Conservation (phyloP, 2,888 invertebrate genomes). For the Caenorhabditis sp. region DNA sequence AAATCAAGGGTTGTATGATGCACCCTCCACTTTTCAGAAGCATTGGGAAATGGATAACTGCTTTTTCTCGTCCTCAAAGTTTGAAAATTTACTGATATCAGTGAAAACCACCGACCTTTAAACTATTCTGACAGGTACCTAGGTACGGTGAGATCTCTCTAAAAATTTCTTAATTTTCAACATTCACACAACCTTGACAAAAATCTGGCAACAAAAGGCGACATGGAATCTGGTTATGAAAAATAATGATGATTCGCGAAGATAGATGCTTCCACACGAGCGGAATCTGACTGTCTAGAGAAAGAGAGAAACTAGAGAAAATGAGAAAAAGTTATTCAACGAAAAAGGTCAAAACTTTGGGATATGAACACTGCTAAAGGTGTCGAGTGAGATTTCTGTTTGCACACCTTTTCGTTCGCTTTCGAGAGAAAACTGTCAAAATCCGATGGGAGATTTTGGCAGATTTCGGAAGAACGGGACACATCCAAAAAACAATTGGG, state of each 20-base stretch:
- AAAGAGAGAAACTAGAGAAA: background rate
- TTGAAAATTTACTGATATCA: too few relatives aligned
- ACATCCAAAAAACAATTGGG: constrained; percentile 11
- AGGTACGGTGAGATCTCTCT: too few relatives aligned
- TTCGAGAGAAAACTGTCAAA: constrained; percentile 38
- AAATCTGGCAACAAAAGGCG: constrained; percentile 18
- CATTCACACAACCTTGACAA: background rate
- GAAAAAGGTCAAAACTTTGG: constrained; percentile 40
- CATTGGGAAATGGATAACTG: too few relatives aligned
- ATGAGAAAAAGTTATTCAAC: constrained; percentile 7
- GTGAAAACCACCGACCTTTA: too few relatives aligned
- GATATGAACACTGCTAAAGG: background rate
- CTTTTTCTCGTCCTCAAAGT: too few relatives aligned
- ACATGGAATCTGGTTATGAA: constrained; percentile 3
- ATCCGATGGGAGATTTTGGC: constrained; percentile 5
- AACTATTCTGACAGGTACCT: too few relatives aligned
- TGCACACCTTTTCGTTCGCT: constrained; percentile 24
- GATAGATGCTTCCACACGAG: constrained; percentile 20
- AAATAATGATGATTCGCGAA: constrained; percentile 21
- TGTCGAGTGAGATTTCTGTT: constrained; percentile 30
- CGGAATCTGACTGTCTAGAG: background rate
- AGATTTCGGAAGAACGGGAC: background rate
- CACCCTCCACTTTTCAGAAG: too few relatives aligned
- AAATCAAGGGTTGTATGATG: too few relatives aligned
- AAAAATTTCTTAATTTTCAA: background rate